Evolutionary conservation across 2,888 invertebrate genomes (phyloP).

Genomic region (Oscheius sp.): DNA sequence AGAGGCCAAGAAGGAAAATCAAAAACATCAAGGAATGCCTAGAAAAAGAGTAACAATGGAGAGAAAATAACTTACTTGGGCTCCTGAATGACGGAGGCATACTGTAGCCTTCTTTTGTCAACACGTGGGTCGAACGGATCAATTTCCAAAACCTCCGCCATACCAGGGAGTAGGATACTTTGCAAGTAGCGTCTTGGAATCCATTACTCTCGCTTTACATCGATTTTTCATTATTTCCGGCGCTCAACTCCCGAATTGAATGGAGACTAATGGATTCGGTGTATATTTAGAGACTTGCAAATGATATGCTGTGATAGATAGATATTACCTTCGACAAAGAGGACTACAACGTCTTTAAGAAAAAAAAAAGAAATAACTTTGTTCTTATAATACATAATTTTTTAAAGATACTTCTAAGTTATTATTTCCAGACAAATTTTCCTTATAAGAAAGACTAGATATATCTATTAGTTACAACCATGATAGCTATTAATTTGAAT

Average conservation of each 20-base stretch:
- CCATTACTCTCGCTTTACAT: constrained; percentile 4
- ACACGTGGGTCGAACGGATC: constrained; percentile 15
- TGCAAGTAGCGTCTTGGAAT: constrained; percentile 6
- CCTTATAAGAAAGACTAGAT: no score
- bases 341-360: no score
- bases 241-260: constrained; percentile 23
- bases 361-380: no score
- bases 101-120: constrained; percentile 6
- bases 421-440: no score
- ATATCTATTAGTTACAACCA: no score
- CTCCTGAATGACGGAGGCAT: constrained; percentile 11
- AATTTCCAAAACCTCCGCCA: constrained; percentile 7
- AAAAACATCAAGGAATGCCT: constrained; percentile 10
- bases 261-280: constrained; percentile 20
- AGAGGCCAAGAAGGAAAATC: not conserved
- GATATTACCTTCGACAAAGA: no score
- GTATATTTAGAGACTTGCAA: no score
- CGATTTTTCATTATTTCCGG: constrained; percentile 24
- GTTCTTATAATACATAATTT: no score
- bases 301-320: no score
- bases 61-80: not conserved
- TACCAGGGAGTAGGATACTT: not conserved
- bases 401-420: no score
- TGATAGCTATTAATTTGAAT: no score
- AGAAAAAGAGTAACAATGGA: not conserved